Evolutionary conservation across 1,140 invertebrate species (phyloP).

Genomic region (Leptinotarsa texana): DNA sequence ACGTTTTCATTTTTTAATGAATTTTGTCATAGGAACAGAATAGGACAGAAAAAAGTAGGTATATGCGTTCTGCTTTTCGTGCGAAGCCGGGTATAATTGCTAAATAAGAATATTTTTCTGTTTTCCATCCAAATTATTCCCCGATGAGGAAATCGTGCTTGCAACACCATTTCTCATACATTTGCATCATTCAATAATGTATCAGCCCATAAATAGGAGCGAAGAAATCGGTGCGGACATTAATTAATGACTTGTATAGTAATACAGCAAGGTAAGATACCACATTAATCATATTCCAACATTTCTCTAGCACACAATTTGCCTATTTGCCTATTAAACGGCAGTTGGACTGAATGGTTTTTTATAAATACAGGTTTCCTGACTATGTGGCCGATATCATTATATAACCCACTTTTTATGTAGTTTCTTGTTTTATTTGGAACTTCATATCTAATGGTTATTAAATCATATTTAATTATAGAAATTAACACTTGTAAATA

Average conservation of each 20-base stretch:
- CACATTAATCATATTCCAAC: conserved; percentile 4
- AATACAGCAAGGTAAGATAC: conserved; percentile 11
- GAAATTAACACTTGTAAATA: conserved; percentile 17
- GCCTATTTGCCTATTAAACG: neutral
- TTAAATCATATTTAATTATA: conserved; percentile 21
- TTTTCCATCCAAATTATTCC: too few species aligned
- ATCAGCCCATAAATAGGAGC: neutral
- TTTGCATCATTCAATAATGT: neutral
- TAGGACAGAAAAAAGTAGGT: too few species aligned
- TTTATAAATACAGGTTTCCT: too few species aligned
- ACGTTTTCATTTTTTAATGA: too few species aligned
- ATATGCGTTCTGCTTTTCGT: too few species aligned
- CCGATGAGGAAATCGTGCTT: too few species aligned
- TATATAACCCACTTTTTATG: neutral
- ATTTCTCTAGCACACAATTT: neutral
- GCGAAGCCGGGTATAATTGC: too few species aligned
- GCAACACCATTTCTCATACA: too few species aligned
- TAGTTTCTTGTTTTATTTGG: neutral
- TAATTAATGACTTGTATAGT: conserved; percentile 11
- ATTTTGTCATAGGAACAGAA: too few species aligned
- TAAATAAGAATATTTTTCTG: too few species aligned
- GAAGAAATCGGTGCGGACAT: neutral
- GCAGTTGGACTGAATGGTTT: neutral
- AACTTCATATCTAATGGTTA: neutral
- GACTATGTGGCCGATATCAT: neutral